phyloP scores from a whole-genome alignment of 2,888 invertebrate species.

The Nomada ferruginata region DNA sequence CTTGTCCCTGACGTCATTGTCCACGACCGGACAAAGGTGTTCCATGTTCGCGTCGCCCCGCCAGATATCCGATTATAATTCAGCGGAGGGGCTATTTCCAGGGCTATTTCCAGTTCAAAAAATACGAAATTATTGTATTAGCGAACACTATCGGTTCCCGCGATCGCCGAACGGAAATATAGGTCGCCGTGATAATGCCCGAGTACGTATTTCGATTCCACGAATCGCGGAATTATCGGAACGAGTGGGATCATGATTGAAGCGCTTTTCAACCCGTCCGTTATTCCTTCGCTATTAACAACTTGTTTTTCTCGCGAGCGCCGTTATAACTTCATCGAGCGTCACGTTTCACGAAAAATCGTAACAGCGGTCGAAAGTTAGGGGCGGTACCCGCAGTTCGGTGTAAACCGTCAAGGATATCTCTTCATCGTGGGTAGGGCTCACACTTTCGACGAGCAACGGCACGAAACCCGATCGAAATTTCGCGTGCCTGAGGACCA shows the following conservation, averaged over 20 bases:
- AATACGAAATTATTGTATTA: not conserved
- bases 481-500: constrained; percentile 60
- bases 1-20: constrained; percentile 24
- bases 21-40: not conserved
- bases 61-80: not conserved
- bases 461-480: constrained; percentile 69
- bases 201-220: constrained; percentile 10
- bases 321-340: constrained; percentile 7
- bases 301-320: not conserved
- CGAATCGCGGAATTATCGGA: constrained; percentile 32
- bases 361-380: constrained; percentile 48
- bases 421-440: constrained; percentile 53
- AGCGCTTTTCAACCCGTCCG: not conserved
- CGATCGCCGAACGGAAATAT: constrained; percentile 9
- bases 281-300: constrained; percentile 12
- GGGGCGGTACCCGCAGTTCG: not conserved
- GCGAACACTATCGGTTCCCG: constrained; percentile 2
- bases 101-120: too few relatives aligned
- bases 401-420: constrained; percentile 54
- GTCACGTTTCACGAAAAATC: constrained; percentile 45
- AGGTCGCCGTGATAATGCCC: constrained; percentile 6
- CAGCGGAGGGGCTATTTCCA: not conserved
- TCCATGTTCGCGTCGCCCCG: not conserved
- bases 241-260: constrained; percentile 15
- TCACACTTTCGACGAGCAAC: constrained; percentile 52